Conservation (phyloP, 2,888 invertebrate genomes). For the Sarcophaga carnaria region DNA sequence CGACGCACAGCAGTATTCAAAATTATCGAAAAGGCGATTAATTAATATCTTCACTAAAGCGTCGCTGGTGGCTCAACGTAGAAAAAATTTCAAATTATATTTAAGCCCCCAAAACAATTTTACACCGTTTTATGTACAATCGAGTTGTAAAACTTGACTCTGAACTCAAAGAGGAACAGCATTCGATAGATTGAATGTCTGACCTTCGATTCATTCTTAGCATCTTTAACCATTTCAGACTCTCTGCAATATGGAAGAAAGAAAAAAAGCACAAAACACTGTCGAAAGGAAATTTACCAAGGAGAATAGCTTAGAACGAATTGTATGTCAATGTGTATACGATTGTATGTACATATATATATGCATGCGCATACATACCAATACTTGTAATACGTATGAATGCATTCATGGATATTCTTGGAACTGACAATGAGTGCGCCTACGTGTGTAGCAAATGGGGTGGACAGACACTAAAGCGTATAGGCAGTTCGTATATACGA, state of each 20-base stretch:
- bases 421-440: slow-evolving; percentile 71
- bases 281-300: slow-evolving; percentile 15
- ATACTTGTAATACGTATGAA: not conserved
- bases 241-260: slow-evolving; percentile 9
- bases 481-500: slow-evolving; percentile 38
- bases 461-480: slow-evolving; percentile 59
- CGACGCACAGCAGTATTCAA: no score
- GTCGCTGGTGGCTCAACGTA: no score
- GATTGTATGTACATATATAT: not conserved
- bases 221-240: slow-evolving; percentile 9
- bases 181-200: no score
- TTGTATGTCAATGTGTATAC: slow-evolving; percentile 26
- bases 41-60: no score
- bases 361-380: not conserved
- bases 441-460: slow-evolving; percentile 68
- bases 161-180: no score
- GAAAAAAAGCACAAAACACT: not conserved
- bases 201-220: not conserved
- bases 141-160: no score
- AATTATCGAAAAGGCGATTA: no score
- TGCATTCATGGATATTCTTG: slow-evolving; percentile 63
- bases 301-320: slow-evolving; percentile 41
- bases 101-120: no score
- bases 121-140: no score
- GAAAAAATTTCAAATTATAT: no score